Percentiles rank a stretch among this genome's conserved stretches.
These are phyloP conservation scores for Albula glossodonta DNA, from an alignment of 2,113 vertebrate species.

Conservation along the genomic window DNA sequence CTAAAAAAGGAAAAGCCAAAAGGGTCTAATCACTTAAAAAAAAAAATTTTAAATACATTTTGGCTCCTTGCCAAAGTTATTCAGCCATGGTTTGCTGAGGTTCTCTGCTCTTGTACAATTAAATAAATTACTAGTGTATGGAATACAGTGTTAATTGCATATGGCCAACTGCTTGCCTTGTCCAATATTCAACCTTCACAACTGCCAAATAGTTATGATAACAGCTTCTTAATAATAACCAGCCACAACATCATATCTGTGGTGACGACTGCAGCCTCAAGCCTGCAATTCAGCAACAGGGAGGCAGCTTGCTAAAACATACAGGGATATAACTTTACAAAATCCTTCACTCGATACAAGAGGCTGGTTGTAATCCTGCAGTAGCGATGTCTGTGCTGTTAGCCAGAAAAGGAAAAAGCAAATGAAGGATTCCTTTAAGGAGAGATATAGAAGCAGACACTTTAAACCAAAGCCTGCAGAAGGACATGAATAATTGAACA, in stretches of 20 bases:
- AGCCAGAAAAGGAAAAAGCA: neutral
- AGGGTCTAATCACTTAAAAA: neutral
- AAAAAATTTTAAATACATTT: neutral
- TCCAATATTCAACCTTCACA: neutral
- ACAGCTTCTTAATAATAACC: constrained; percentile 9
- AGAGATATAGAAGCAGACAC: neutral
- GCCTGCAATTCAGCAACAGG: neutral
- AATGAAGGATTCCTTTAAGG: neutral
- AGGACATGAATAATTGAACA: constrained; percentile 27
- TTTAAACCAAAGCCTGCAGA: constrained; percentile 11
- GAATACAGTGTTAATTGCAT: neutral
- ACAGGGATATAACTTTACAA: neutral
- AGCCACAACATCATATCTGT: neutral
- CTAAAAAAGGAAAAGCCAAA: neutral
- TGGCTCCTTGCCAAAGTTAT: neutral
- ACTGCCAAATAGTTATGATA: neutral
- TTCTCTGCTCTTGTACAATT: neutral
- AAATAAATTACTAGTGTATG: neutral
- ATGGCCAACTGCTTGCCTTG: neutral
- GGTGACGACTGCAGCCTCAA: neutral
- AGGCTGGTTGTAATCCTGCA: neutral
- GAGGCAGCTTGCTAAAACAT: neutral
- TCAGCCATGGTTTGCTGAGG: neutral
- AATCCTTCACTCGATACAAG: too few species aligned
- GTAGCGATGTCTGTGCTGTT: too few species aligned